Evolutionary conservation across 2,113 vertebrate genomes (phyloP).

Genomic region (Scopus umbretta): DNA sequence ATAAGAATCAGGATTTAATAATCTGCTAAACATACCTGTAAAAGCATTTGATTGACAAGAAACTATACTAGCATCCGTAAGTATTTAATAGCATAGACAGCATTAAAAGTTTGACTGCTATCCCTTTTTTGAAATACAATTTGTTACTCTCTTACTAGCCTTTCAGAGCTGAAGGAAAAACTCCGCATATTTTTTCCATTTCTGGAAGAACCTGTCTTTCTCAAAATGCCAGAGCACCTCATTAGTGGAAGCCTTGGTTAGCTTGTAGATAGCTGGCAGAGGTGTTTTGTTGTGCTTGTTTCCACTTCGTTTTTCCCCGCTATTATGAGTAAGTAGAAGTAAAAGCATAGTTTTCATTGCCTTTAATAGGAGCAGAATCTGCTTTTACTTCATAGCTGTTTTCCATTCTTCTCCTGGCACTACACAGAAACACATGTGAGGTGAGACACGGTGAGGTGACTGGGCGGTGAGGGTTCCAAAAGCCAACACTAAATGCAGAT

Average conservation of each 20-base stretch:
- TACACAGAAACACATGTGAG: background rate
- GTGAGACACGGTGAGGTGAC: background rate
- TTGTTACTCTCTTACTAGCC: slow-evolving; percentile 45
- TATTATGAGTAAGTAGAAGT: slow-evolving; percentile 35
- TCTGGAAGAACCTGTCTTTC: slow-evolving; percentile 37
- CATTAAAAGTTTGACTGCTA: slow-evolving; percentile 25
- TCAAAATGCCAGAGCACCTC: slow-evolving; percentile 47
- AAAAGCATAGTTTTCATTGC: slow-evolving; percentile 45
- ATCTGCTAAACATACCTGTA: slow-evolving; percentile 16
- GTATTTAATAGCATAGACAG: slow-evolving; percentile 33
- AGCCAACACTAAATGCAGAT: slow-evolving; percentile 7
- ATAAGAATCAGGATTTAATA: slow-evolving; percentile 53
- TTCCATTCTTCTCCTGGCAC: slow-evolving; percentile 27
- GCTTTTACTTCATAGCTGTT: slow-evolving; percentile 39
- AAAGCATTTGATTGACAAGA: slow-evolving; percentile 34
- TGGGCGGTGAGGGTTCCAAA: background rate
- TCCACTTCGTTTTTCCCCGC: slow-evolving; percentile 21
- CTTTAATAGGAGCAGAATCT: slow-evolving; percentile 38
- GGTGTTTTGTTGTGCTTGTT: slow-evolving; percentile 58
- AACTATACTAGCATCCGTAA: background rate
- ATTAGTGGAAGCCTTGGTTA: slow-evolving; percentile 42
- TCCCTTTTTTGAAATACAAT: slow-evolving; percentile 49
- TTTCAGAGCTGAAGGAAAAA: slow-evolving; percentile 54
- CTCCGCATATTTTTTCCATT: background rate
- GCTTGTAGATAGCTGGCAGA: slow-evolving; percentile 28